Evolutionary conservation across 2,113 vertebrate species (phyloP).

Genomic region (Lates calcarifer): DNA sequence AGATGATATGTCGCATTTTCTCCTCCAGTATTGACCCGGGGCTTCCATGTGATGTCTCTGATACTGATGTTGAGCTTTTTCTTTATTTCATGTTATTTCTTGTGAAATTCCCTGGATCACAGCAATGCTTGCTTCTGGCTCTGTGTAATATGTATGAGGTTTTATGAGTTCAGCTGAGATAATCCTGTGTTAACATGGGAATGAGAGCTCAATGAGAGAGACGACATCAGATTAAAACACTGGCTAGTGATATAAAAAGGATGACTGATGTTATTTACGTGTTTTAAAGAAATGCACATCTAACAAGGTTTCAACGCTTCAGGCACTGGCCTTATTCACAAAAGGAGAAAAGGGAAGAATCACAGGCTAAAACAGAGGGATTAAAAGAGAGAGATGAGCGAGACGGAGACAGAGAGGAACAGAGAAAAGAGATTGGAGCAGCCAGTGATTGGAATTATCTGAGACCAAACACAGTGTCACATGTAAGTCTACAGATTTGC

Average conservation of each 20-base stretch:
- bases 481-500: constrained; percentile 43
- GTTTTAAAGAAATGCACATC: constrained; percentile 35
- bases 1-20: not conserved
- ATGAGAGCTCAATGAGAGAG: constrained; percentile 18
- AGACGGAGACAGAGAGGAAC: not conserved
- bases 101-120: constrained; percentile 4
- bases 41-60: not conserved
- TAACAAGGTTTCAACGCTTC: not conserved
- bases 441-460: constrained; percentile 13
- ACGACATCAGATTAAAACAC: constrained; percentile 13
- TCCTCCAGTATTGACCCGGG: not conserved
- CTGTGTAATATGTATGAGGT: constrained; percentile 19
- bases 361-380: not conserved
- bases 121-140: constrained; percentile 20
- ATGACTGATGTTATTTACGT: constrained; percentile 26
- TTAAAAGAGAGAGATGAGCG: not conserved
- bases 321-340: not conserved
- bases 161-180: constrained; percentile 38
- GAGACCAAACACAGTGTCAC: constrained; percentile 27
- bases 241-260: not conserved
- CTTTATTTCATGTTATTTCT: not conserved
- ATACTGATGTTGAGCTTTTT: not conserved
- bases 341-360: not conserved
- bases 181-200: constrained; percentile 14
- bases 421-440: not conserved